Conservation (phyloP, 2,888 invertebrate species). For the Tyria jacobaeae region DNA sequence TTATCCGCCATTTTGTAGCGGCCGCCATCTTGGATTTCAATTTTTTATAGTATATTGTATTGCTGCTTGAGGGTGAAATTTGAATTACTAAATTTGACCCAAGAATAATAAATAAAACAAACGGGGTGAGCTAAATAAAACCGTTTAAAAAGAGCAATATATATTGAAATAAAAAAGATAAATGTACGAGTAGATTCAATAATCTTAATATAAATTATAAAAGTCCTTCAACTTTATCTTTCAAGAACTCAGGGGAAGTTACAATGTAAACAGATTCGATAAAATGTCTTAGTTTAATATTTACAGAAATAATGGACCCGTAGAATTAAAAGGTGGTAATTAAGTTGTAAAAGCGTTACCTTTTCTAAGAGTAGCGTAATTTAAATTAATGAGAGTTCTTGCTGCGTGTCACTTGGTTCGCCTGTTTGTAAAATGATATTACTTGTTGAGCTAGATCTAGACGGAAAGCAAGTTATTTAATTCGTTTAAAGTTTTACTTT, state of each 20-base stretch:
- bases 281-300: constrained; percentile 19
- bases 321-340: constrained; percentile 26
- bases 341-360: constrained; percentile 23
- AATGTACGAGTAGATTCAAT: too few relatives aligned
- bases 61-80: too few relatives aligned
- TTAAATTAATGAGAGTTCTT: constrained; percentile 28
- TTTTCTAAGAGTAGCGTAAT: constrained; percentile 20
- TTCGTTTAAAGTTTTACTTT: background rate
- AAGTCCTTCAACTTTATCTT: background rate
- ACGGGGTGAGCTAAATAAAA: too few relatives aligned
- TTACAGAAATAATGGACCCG: constrained; percentile 26
- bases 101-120: too few relatives aligned
- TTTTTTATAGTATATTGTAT: too few relatives aligned
- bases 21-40: too few relatives aligned
- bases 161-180: too few relatives aligned
- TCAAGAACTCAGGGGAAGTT: background rate
- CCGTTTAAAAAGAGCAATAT: too few relatives aligned
- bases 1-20: too few relatives aligned
- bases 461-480: background rate
- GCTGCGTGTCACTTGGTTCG: constrained; percentile 14
- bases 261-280: constrained; percentile 19
- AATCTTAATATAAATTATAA: too few relatives aligned
- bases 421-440: constrained; percentile 2
- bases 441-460: background rate
- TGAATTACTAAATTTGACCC: too few relatives aligned